Conservation (phyloP, 2,113 vertebrate species). For the Sorex araneus region DNA sequence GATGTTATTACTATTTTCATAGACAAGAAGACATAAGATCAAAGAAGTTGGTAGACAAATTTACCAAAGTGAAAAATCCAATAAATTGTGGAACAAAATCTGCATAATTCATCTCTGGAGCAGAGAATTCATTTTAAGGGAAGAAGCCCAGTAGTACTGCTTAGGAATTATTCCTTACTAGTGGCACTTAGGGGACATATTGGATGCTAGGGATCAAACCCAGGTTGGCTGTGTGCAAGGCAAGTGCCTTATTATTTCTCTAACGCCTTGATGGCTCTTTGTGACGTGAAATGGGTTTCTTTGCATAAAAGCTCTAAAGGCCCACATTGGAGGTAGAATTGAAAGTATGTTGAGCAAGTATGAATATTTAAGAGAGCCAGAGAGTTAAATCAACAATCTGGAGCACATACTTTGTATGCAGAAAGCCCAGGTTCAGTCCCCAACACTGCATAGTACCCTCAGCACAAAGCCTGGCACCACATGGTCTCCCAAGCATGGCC, state of each 20-base stretch:
- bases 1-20: slow-evolving; percentile 37
- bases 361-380: neutral
- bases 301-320: slow-evolving; percentile 12
- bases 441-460: no score
- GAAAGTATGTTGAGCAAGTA: slow-evolving; percentile 42
- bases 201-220: no score
- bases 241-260: no score
- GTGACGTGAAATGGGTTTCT: slow-evolving; percentile 37
- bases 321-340: neutral
- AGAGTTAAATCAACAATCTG: no score
- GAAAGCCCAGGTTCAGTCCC: no score
- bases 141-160: no score
- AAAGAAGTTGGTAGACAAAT: slow-evolving; percentile 31
- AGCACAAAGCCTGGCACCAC: no score
- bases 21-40: slow-evolving; percentile 40
- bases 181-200: no score
- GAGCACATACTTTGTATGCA: no score
- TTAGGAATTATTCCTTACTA: no score
- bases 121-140: neutral
- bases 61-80: neutral
- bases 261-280: neutral
- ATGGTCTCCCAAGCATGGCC: no score
- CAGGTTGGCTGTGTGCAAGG: no score
- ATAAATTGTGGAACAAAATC: neutral
- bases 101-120: neutral